Conservation (phyloP, 1,140 invertebrate species). For the Bombus huntii region DNA sequence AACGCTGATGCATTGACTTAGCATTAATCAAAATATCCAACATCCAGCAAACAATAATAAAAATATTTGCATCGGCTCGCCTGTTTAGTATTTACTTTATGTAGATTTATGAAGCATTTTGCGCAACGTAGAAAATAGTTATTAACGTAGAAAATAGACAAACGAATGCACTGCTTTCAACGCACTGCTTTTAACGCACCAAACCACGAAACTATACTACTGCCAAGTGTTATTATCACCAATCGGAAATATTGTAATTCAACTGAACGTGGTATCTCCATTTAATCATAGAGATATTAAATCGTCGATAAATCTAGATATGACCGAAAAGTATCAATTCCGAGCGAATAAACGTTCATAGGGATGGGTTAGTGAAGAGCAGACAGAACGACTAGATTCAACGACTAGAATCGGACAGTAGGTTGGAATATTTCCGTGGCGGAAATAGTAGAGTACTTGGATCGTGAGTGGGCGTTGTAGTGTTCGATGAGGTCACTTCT, state of each 20-base stretch:
- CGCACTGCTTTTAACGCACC: no score
- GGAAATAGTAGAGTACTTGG: conserved; percentile 38
- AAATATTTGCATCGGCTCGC: no score
- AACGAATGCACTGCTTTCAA: no score
- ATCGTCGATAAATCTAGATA: background rate
- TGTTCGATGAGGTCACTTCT: conserved; percentile 42
- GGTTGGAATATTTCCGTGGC: conserved; percentile 37
- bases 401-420: background rate
- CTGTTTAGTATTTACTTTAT: no score
- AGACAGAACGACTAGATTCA: conserved; percentile 8
- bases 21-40: no score
- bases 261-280: background rate
- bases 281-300: background rate
- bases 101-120: no score
- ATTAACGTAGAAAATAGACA: no score
- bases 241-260: background rate
- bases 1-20: no score
- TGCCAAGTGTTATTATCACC: no score
- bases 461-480: background rate
- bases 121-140: no score
- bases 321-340: background rate
- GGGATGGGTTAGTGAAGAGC: background rate
- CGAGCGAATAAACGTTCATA: background rate
- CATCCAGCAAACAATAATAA: no score
- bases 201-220: no score